Evolutionary conservation across 2,888 invertebrate genomes (phyloP).

Genomic region (Diarsia dahlii): DNA sequence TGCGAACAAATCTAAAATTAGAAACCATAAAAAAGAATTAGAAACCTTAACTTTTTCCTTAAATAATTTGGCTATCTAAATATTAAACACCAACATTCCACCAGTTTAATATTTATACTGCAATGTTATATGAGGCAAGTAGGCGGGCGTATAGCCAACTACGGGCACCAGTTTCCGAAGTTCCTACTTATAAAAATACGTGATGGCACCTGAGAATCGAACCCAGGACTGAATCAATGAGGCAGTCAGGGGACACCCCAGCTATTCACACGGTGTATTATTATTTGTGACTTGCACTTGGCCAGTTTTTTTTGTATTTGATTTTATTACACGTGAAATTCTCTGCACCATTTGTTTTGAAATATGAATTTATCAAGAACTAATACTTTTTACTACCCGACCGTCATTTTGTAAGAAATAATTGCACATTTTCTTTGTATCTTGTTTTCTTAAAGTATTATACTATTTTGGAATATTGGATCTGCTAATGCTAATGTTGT

Average conservation of each 20-base stretch:
- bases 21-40: background rate
- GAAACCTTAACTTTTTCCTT: background rate
- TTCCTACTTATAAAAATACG: background rate
- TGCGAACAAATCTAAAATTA: slow-evolving; percentile 82
- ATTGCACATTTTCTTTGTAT: no score
- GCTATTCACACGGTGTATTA: background rate
- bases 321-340: no score
- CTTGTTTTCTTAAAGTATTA: no score
- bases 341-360: no score
- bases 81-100: background rate
- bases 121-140: background rate
- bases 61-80: background rate
- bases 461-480: no score
- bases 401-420: no score
- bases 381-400: no score
- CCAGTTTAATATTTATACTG: background rate
- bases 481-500: no score
- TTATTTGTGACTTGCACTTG: no score
- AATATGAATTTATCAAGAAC: no score
- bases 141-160: background rate
- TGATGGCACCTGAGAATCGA: background rate
- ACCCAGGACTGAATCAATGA: background rate
- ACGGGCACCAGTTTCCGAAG: background rate
- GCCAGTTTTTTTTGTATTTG: no score
- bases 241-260: background rate